Evolutionary conservation across 2,113 vertebrate species (phyloP).

Genomic region (Chionodraco myersi): DNA sequence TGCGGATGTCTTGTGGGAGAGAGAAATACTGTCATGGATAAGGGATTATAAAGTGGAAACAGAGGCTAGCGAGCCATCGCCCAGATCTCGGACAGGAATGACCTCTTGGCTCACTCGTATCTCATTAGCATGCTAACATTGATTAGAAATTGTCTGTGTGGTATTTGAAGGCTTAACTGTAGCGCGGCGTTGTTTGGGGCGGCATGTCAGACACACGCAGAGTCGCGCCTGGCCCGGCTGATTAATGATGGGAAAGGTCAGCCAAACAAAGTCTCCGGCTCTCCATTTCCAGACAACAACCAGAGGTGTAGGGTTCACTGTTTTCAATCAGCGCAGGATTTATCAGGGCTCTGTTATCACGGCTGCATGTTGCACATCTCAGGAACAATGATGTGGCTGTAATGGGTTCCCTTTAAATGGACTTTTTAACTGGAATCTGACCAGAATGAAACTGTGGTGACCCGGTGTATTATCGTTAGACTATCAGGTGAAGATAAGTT

Average conservation of each 20-base stretch:
- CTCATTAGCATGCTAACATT: constrained; percentile 57
- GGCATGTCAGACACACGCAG: constrained; percentile 51
- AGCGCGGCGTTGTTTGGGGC: constrained; percentile 49
- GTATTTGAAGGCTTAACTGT: constrained; percentile 52
- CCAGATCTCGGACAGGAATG: constrained; percentile 30
- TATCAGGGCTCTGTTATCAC: constrained; percentile 73
- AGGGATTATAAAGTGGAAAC: constrained; percentile 6
- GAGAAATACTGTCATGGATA: not conserved
- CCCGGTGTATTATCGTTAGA: constrained; percentile 38
- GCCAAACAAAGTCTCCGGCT: constrained; percentile 52
- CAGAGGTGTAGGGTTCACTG: constrained; percentile 73
- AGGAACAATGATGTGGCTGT: constrained; percentile 15
- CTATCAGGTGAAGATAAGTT: constrained; percentile 19
- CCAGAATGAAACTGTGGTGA: constrained; percentile 20
- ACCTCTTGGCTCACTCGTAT: constrained; percentile 42
- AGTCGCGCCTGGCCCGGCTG: constrained; percentile 42
- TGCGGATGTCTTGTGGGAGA: no score
- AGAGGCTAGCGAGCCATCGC: constrained; percentile 4
- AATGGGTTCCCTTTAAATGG: constrained; percentile 36
- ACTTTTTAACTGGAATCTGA: constrained; percentile 31
- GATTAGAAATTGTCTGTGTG: constrained; percentile 65
- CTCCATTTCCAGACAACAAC: constrained; percentile 70
- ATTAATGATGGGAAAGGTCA: constrained; percentile 78
- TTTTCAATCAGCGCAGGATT: constrained; percentile 72
- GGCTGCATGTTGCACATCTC: constrained; percentile 31